phyloP scores from a whole-genome alignment of 2,888 invertebrate species.

The Euzophera pinguis region DNA sequence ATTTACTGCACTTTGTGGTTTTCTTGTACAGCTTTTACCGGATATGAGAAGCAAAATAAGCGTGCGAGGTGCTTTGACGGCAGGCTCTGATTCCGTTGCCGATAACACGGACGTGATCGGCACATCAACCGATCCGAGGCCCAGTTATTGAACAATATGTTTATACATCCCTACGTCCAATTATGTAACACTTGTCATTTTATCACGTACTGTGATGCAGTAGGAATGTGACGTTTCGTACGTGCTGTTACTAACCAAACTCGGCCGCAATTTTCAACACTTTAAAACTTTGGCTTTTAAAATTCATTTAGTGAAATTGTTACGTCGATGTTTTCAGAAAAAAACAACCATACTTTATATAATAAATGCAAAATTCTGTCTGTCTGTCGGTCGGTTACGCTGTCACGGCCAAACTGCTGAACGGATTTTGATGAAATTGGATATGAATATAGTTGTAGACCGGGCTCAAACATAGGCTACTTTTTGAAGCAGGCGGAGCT shows the following conservation, averaged over 20 bases:
- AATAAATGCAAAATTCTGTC: too few species aligned
- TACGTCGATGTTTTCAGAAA: neutral
- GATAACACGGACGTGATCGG: conserved; percentile 70
- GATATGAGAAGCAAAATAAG: conserved; percentile 1
- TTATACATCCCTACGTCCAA: conserved; percentile 26
- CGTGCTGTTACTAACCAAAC: conserved; percentile 3
- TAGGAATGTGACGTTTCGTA: conserved; percentile 2
- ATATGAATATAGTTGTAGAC: too few species aligned
- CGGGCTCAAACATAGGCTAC: too few species aligned
- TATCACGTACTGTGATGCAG: conserved; percentile 27
- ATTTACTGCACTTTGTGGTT: too few species aligned
- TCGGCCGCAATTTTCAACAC: neutral
- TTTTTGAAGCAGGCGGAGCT: too few species aligned
- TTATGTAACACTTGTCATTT: conserved; percentile 37
- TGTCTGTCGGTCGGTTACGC: too few species aligned
- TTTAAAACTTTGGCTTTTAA: neutral
- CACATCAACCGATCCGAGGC: conserved; percentile 40
- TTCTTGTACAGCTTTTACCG: neutral
- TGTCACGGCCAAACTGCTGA: too few species aligned
- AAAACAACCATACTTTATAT: too few species aligned
- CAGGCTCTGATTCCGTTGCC: conserved; percentile 63
- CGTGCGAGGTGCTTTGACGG: conserved; percentile 47
- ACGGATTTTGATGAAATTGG: too few species aligned
- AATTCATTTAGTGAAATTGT: neutral
- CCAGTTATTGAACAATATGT: conserved; percentile 52